Evolutionary conservation across 2,113 vertebrate species (phyloP).

Genomic region (Uropsilus gracilis): DNA sequence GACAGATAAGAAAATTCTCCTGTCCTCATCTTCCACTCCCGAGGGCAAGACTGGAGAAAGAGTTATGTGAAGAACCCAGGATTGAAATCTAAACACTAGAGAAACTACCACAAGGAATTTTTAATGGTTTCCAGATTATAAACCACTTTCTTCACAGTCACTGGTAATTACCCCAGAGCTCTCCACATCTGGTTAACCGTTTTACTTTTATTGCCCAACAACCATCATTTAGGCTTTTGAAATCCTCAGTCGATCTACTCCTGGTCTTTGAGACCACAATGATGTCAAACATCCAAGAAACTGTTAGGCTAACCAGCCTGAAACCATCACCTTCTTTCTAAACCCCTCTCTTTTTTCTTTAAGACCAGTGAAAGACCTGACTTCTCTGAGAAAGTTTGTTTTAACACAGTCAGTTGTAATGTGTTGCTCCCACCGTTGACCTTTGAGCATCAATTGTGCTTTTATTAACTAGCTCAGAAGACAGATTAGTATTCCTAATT

Average conservation of each 20-base stretch:
- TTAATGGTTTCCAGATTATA: conserved; percentile 33
- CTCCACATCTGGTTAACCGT: conserved; percentile 6
- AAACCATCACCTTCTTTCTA: neutral
- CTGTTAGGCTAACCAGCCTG: neutral
- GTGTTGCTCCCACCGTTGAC: neutral
- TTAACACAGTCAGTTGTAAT: neutral
- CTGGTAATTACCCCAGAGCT: neutral
- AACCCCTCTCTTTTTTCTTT: neutral
- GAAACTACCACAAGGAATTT: neutral
- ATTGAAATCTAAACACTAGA: neutral
- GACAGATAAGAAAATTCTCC: neutral
- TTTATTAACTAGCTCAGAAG: neutral
- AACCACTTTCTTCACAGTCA: conserved; percentile 17
- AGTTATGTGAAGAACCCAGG: conserved; percentile 19
- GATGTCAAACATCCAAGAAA: neutral
- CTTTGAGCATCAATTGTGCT: neutral
- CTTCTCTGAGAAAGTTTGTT: neutral
- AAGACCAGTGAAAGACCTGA: neutral
- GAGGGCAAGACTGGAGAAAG: neutral
- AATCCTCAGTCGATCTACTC: neutral
- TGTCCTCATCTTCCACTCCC: neutral
- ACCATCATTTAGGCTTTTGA: neutral
- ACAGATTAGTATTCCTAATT: neutral
- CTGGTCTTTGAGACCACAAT: neutral
- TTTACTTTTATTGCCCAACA: conserved; percentile 12